Evolutionary conservation across 2,797 vertebrate species (phyloP).

Genomic region (Sebastes steindachneri): DNA sequence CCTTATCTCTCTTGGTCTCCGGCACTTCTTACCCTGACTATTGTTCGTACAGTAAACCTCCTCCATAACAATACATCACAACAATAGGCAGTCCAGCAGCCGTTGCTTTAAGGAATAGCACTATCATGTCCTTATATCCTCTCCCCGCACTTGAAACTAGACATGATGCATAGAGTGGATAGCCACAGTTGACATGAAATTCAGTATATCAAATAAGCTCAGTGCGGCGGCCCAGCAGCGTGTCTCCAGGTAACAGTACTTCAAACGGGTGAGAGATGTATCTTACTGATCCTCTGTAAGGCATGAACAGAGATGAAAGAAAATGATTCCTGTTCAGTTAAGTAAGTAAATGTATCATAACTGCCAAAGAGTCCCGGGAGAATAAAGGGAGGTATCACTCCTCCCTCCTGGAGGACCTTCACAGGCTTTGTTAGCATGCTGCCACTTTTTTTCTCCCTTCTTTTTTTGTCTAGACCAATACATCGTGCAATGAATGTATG

Average conservation of each 20-base stretch:
- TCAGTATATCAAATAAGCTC: slow-evolving; percentile 75
- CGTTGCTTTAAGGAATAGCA: slow-evolving; percentile 49
- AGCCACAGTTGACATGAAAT: slow-evolving; percentile 71
- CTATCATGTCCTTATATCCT: slow-evolving; percentile 52
- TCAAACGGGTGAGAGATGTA: slow-evolving; percentile 66
- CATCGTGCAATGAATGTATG: neutral
- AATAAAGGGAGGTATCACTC: slow-evolving; percentile 46
- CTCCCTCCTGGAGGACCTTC: slow-evolving; percentile 29
- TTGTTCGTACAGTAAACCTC: slow-evolving; percentile 15
- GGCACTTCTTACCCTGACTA: neutral
- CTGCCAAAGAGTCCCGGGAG: slow-evolving; percentile 63
- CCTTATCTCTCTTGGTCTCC: slow-evolving; percentile 14
- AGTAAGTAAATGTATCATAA: slow-evolving; percentile 76
- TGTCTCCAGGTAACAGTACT: slow-evolving; percentile 72
- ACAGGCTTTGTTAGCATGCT: slow-evolving; percentile 23
- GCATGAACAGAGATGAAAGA: slow-evolving; percentile 67
- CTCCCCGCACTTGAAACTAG: slow-evolving; percentile 48
- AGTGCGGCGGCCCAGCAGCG: slow-evolving; percentile 49
- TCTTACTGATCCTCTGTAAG: slow-evolving; percentile 65
- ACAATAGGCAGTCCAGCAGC: slow-evolving; percentile 25
- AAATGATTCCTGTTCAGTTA: slow-evolving; percentile 68
- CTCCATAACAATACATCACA: slow-evolving; percentile 36
- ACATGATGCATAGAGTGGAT: slow-evolving; percentile 71
- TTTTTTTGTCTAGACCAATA: neutral
- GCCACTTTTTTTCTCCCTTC: neutral